Evolutionary conservation across 2,888 invertebrate genomes (phyloP), one percentile per base, ranked within the genome.

Genomic region (Neoascia interrupta): DNA sequence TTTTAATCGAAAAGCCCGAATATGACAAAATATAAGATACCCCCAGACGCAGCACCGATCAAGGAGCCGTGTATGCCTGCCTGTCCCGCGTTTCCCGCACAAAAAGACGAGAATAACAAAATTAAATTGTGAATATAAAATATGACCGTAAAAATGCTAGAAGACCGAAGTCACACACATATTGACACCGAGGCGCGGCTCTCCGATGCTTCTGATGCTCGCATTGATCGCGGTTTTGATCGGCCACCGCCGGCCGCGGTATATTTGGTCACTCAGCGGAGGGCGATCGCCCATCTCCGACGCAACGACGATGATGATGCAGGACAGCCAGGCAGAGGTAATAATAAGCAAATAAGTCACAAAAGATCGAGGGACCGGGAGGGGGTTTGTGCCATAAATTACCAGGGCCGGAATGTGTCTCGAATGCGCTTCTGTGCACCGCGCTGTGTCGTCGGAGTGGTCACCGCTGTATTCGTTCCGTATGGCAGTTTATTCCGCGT

Each of bases 401-500:
- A 80, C 43, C 68, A 80, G 74, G 68, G 69, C 63, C 80, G 80
- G 80, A 80, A 80, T 80, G 80, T 80, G 80, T 80, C 80, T 80
- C 69, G 80, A 80, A 80, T 80, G 80, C 80, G 80, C 80, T 80
- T 80, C 80, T 80, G 80, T 80, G 80, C 80, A 80, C 74, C 80
- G 74, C 80, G 61, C 69, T 74, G n/a, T n/a, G 73, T 66, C 79
- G 66, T 61, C 39, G 73, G 73, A 70, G 41, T 61, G 23, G 28
- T 76, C 54, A 60, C 49, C 43, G 49, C 36, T 51, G 49, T 79
- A 79, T 79, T 79, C 73, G 73, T 79, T 73, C 66, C 79, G 73
- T 73, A 56, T 73, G 66, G 76, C 60, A 76, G 72, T 70, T 76
- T 72, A 72, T 58, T 58, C 49, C 51, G 54, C 56, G 54, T 37